These are phyloP conservation scores for Neostethus bicornis DNA, from an alignment of 2,797 vertebrate species.

Conservation along the genomic window DNA sequence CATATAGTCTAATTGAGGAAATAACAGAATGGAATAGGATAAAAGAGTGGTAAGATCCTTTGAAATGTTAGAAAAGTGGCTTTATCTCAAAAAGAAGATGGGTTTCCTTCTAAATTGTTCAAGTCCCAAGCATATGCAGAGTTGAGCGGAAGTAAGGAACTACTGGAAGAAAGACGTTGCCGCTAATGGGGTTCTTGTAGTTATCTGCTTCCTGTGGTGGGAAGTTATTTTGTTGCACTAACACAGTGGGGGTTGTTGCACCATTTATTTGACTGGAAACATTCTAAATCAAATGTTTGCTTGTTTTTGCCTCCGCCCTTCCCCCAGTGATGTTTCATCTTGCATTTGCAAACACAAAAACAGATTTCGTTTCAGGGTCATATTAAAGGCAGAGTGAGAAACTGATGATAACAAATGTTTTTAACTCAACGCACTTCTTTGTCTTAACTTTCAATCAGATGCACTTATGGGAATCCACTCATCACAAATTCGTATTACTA, in stretches of 20 bases:
- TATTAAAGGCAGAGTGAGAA: slow-evolving; percentile 40
- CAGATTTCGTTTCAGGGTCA: slow-evolving; percentile 43
- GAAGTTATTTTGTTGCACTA: slow-evolving; percentile 43
- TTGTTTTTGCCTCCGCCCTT: slow-evolving; percentile 30
- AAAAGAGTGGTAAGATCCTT: too few relatives aligned
- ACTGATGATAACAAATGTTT: slow-evolving; percentile 36
- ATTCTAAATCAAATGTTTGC: slow-evolving; percentile 63
- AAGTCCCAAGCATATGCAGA: slow-evolving; percentile 27
- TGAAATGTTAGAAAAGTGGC: slow-evolving; percentile 7
- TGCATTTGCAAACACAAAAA: slow-evolving; percentile 54
- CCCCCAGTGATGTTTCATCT: slow-evolving; percentile 24
- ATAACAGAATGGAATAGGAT: too few relatives aligned
- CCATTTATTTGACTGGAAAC: slow-evolving; percentile 62
- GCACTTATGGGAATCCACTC: slow-evolving; percentile 11
- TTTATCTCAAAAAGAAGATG: slow-evolving; percentile 23
- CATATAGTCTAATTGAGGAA: too few relatives aligned
- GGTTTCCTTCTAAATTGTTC: slow-evolving; percentile 23
- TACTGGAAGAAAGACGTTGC: slow-evolving; percentile 39
- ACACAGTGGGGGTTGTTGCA: slow-evolving; percentile 54
- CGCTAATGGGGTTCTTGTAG: slow-evolving; percentile 52
- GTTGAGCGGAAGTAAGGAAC: slow-evolving; percentile 30
- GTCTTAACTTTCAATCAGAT: slow-evolving; percentile 28
- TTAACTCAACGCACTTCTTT: slow-evolving; percentile 36
- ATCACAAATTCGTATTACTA: slow-evolving; percentile 31
- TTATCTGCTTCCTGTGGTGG: slow-evolving; percentile 57